Percentiles rank a stretch among this genome's conserved stretches.
These are phyloP conservation scores for Drosophila paramelanica DNA, from an alignment of 2,888 invertebrate species.

Conservation along the genomic window DNA sequence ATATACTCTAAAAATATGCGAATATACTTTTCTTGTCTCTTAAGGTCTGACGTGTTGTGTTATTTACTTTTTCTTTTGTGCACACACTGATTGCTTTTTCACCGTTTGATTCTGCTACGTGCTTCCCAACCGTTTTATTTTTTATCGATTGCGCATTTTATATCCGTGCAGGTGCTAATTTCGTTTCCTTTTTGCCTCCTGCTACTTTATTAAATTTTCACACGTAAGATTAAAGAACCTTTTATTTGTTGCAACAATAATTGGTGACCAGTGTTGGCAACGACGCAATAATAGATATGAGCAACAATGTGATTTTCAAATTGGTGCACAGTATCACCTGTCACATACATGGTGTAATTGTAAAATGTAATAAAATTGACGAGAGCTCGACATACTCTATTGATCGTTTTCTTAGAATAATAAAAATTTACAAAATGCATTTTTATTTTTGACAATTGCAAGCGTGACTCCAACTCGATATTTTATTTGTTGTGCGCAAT, in stretches of 20 bases:
- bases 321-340: slow-evolving; percentile 21
- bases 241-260: slow-evolving; percentile 57
- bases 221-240: slow-evolving; percentile 65
- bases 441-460: background rate
- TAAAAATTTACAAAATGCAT: background rate
- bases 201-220: slow-evolving; percentile 54
- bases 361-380: background rate
- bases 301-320: slow-evolving; percentile 7
- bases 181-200: slow-evolving; percentile 14
- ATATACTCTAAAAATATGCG: slow-evolving; percentile 37
- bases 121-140: slow-evolving; percentile 9
- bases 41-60: slow-evolving; percentile 73
- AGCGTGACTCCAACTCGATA: background rate
- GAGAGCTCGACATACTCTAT: too few relatives aligned
- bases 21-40: slow-evolving; percentile 35
- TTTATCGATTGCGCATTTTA: slow-evolving; percentile 58
- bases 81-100: slow-evolving; percentile 49
- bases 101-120: slow-evolving; percentile 32
- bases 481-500: background rate
- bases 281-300: slow-evolving; percentile 29
- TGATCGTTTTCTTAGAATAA: background rate
- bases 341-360: background rate
- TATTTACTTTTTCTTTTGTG: slow-evolving; percentile 69
- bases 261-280: slow-evolving; percentile 42
- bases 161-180: slow-evolving; percentile 10